Evolutionary conservation across 1,140 invertebrate species (phyloP).

Genomic region (Pissodes strobi): DNA sequence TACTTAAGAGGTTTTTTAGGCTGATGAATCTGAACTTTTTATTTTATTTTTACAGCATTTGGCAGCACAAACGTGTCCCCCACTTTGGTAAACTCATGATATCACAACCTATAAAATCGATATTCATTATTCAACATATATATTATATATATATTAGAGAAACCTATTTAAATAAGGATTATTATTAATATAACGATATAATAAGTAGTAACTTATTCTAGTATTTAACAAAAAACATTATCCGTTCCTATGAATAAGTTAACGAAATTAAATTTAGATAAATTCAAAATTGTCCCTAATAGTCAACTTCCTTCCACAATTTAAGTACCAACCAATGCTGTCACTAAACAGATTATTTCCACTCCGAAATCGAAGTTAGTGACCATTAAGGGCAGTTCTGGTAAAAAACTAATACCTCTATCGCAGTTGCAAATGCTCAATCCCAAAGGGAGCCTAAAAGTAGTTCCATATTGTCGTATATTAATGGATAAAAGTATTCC

Average conservation of each 20-base stretch:
- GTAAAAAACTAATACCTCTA: constrained; percentile 50
- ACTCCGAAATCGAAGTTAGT: constrained; percentile 50
- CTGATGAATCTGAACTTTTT: no score
- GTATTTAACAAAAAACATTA: constrained; percentile 52
- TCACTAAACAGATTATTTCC: constrained; percentile 34
- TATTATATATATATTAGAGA: no score
- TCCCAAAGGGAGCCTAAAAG: constrained; percentile 49
- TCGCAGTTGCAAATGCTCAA: constrained; percentile 50
- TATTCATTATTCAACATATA: no score
- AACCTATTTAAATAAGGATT: no score
- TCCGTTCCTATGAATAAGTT: constrained; percentile 53
- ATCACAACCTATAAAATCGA: no score
- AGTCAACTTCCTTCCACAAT: constrained; percentile 14
- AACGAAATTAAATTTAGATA: constrained; percentile 52
- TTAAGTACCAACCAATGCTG: constrained; percentile 15
- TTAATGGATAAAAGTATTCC: constrained; percentile 37
- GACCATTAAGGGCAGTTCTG: constrained; percentile 45
- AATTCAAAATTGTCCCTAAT: constrained; percentile 52
- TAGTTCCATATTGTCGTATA: constrained; percentile 49
- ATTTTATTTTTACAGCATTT: no score
- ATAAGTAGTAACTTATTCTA: no score
- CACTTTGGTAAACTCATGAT: no score
- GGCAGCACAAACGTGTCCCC: no score
- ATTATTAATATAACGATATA: no score
- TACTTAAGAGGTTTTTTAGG: no score